Evolutionary conservation across 2,113 vertebrate genomes (phyloP), one percentile per base, ranked within the genome.

Genomic region (Mustelus asterias): DNA sequence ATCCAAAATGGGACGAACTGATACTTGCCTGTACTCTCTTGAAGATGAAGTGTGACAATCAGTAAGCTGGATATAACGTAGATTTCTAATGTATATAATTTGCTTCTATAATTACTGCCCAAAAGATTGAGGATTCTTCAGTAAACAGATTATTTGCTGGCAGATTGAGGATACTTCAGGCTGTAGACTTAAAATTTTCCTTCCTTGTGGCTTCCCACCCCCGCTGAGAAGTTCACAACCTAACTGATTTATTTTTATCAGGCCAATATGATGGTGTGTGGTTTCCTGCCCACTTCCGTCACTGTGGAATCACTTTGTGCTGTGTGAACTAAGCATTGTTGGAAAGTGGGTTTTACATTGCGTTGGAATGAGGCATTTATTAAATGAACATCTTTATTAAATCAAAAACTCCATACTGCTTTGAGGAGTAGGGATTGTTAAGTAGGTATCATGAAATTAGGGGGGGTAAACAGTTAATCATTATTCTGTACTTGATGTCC

Each of bases 261-360:
- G 44, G 44, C 44, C 94, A 95, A 44, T 72, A 72, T 60, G 7
- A 54, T 76, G 26, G 94, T 95, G 22, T 95, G 41, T 95, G 94
- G 94, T 70, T 95, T 95, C 94, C 69, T 95, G 6, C 67, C 94
- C 94, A 95, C 60, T 95, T 95, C 94, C 60, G 16, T 65, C 16
- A 93, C 20, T 95, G 94, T 11, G 44, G 54, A 26, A 92, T 92
- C 70, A 13, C 67, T 72, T 95, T 54, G 67, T 29, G 0, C 41
- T 94, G 37, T 69, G 69, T 33, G 48, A 11, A 76, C 11, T 54
- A 5, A 13, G 44, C 24, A 54, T 41, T 14, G 24, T 69, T 70
- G 93, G 93, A 94, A 24, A 90, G 54, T 60, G 26, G 26, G 1
- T 95, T 95, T 72, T 72, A 9, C 8, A 3, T 7, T 10, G 37